Evolutionary conservation across 64 coral and sea anemone species (phyloP), one percentile per base, ranked within the genome.

Genomic region (Stylophora pistillata): DNA sequence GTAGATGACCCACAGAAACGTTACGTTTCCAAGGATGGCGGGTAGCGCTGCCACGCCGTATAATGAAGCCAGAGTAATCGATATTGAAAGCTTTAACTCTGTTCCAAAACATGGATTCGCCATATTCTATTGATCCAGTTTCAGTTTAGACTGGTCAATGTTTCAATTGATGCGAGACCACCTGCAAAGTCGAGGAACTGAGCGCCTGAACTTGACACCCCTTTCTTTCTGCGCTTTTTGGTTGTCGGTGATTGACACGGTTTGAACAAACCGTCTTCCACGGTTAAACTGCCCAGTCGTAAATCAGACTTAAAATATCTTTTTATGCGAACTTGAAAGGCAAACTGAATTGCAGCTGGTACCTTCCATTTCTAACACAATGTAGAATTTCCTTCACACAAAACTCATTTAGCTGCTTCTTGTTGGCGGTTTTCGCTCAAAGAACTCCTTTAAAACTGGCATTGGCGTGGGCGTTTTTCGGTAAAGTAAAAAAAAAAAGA

Each of bases 1-100:
- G 86, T 74, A 81, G 15, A 95, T 91, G 1, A 89, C 93, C 62
- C 84, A 58, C 28, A 95, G 61, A 3, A 95, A 85, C 9, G 78
- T 21, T 9, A 74, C 75, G 55, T 95, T 95, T 27, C 93, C 93
- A 23, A 89, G 52, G 74, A 95, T 69, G 5, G 93, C 55, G 12
- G 63, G 83, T 13, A 74, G 30, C 23, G 89, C 86, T 30, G 78
- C 81, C 17, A 91, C 65, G 0, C 74, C 84, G 28, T 85, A 91
- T 16, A 91, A 26, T 31, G 74, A 52, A 55, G 89, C 77, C 2
- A 95, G 77, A 47, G 63, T 77, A n/a, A 95, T 17, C n/a, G 58
- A 63, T 37, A 20, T 52, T 6, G 87, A 28, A 53, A 71, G 13
- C 2, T 55, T 37, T 25, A 89, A 20, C 16, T 58, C 47, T 47